These are phyloP conservation scores for Marmota flaviventris DNA, from an alignment of 2,113 vertebrate genomes.

Conservation along the genomic window DNA sequence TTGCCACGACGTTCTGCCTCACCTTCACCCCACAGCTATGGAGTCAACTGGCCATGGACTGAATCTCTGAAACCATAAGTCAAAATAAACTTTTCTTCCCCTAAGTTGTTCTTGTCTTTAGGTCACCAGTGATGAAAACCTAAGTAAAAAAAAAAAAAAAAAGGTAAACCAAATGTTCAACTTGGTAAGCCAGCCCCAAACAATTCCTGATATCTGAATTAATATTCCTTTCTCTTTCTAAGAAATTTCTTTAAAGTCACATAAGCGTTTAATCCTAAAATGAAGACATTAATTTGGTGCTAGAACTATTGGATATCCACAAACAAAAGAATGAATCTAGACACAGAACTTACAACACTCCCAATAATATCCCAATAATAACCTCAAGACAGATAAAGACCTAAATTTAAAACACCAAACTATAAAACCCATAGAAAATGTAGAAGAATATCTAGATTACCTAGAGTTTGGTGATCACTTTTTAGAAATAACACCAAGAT, in stretches of 20 bases:
- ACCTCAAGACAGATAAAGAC: background rate
- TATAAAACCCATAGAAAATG: background rate
- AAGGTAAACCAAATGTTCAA: background rate
- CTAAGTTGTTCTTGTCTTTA: too few relatives aligned
- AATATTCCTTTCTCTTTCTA: background rate
- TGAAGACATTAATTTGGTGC: background rate
- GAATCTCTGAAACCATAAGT: too few relatives aligned
- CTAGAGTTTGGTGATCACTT: background rate
- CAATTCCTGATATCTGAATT: background rate
- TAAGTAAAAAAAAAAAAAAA: too few relatives aligned
- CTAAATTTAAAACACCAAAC: conserved; percentile 1
- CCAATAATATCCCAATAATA: background rate
- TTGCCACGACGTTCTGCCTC: too few relatives aligned
- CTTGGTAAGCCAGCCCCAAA: background rate
- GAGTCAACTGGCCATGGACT: too few relatives aligned
- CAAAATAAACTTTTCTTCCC: too few relatives aligned
- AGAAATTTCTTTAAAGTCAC: conserved; percentile 34
- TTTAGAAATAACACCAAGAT: background rate
- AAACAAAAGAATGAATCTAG: background rate
- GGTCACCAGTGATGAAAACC: too few relatives aligned
- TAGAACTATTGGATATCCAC: background rate
- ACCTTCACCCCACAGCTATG: too few relatives aligned
- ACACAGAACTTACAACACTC: background rate
- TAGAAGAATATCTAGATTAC: background rate
- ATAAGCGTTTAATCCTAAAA: conserved; percentile 4